Evolutionary conservation across 1,140 invertebrate genomes (phyloP).

Genomic region (Sycophila sp.): DNA sequence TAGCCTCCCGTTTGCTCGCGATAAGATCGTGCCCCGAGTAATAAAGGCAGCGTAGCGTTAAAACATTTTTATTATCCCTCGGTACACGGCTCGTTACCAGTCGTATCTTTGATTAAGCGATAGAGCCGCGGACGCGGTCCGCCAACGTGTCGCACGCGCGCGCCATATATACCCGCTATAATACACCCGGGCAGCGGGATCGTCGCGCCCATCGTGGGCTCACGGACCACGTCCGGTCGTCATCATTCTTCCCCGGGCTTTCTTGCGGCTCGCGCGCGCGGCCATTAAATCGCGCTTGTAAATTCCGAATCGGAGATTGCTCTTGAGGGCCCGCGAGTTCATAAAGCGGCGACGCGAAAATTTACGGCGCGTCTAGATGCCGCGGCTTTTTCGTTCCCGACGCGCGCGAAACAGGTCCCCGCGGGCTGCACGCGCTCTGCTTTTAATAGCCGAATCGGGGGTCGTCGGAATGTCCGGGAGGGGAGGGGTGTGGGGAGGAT

Average conservation of each 20-base stretch:
- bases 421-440: neutral
- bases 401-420: neutral
- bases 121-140: neutral
- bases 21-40: neutral
- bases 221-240: slow-evolving; percentile 54
- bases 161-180: neutral
- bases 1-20: no score
- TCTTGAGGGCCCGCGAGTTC: no score
- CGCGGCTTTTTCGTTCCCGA: slow-evolving; percentile 42
- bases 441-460: slow-evolving; percentile 21
- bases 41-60: no score
- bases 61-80: neutral
- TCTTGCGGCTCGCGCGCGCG: no score
- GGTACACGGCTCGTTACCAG: neutral
- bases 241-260: no score
- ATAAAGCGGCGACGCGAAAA: slow-evolving; percentile 47
- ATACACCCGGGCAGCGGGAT: neutral
- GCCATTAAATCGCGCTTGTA: slow-evolving; percentile 53
- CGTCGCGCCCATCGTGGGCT: neutral
- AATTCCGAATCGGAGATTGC: slow-evolving; percentile 54
- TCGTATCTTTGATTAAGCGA: neutral
- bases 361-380: slow-evolving; percentile 50
- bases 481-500: no score
- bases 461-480: no score
- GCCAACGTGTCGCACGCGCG: no score